These are phyloP conservation scores for Anas georgica DNA, from an alignment of 2,797 vertebrate genomes.

Conservation along the genomic window DNA sequence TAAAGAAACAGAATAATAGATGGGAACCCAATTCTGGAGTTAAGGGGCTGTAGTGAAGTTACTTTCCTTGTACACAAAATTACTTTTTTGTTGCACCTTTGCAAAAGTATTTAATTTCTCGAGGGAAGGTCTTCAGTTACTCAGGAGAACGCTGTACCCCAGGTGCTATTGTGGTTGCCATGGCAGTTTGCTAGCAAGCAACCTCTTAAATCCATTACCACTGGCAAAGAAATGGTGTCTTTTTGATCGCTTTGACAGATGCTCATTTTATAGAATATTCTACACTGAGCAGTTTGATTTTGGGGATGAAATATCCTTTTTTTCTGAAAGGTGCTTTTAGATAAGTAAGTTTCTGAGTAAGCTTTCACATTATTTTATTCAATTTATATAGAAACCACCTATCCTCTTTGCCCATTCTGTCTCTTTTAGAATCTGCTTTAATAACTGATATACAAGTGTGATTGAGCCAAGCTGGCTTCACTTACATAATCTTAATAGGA, in stretches of 20 bases:
- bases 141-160: not conserved
- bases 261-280: not conserved
- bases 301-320: not conserved
- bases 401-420: not conserved
- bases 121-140: not conserved
- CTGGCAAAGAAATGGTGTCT: constrained; percentile 16
- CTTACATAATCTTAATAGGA: not conserved
- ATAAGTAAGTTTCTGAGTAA: not conserved
- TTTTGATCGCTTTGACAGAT: not conserved
- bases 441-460: not conserved
- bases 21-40: not conserved
- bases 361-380: not conserved
- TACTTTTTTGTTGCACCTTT: not conserved
- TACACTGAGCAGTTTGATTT: not conserved
- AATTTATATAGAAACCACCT: not conserved
- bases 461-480: not conserved
- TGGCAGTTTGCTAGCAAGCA: constrained; percentile 45
- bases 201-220: not conserved
- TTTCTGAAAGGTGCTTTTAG: not conserved
- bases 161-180: constrained; percentile 33
- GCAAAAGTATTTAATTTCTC: not conserved
- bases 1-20: not conserved
- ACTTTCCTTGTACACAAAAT: not conserved
- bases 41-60: not conserved
- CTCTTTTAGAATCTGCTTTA: not conserved